Evolutionary conservation across 2,888 invertebrate species (phyloP).

Genomic region (Orgyia antiqua): DNA sequence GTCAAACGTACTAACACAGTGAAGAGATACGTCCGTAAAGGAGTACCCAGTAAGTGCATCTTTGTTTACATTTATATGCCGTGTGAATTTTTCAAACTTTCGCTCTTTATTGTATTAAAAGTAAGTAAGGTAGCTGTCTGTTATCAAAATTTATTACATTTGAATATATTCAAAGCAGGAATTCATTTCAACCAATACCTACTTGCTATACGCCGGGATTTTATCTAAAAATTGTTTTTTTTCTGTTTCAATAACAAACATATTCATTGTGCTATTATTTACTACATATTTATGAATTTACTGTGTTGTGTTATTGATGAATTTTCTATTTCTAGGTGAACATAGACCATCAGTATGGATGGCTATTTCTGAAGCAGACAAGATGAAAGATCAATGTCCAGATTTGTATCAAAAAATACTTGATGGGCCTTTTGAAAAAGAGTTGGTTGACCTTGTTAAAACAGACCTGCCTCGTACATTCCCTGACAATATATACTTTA

Average conservation of each 20-base stretch:
- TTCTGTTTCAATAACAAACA: too few species aligned
- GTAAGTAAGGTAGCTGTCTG: too few species aligned
- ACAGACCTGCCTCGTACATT: slow-evolving; percentile 95
- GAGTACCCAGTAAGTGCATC: slow-evolving; percentile 84
- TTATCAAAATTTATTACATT: slow-evolving; percentile 2
- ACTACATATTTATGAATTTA: too few species aligned
- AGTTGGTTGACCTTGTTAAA: slow-evolving; percentile 88
- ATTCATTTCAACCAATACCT: too few species aligned
- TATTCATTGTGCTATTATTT: too few species aligned
- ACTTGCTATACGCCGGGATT: too few species aligned
- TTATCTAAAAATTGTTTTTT: too few species aligned
- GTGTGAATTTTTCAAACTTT: slow-evolving; percentile 23
- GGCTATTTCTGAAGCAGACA: slow-evolving; percentile 88
- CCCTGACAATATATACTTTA: slow-evolving; percentile 96
- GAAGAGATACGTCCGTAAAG: slow-evolving; percentile 94
- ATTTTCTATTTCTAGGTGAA: slow-evolving; percentile 68
- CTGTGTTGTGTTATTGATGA: too few species aligned
- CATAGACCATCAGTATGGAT: slow-evolving; percentile 89
- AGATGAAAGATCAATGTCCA: slow-evolving; percentile 80
- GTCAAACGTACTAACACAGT: slow-evolving; percentile 84
- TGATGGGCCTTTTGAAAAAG: slow-evolving; percentile 82
- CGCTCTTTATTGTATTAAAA: slow-evolving; percentile 14
- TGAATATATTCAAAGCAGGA: too few species aligned
- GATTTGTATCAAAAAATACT: slow-evolving; percentile 84
- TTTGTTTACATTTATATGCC: slow-evolving; percentile 24